phyloP scores from a whole-genome alignment of 37 sponge, comb jelly and placozoan genomes.

The Aphrocallistes beatrix region DNA sequence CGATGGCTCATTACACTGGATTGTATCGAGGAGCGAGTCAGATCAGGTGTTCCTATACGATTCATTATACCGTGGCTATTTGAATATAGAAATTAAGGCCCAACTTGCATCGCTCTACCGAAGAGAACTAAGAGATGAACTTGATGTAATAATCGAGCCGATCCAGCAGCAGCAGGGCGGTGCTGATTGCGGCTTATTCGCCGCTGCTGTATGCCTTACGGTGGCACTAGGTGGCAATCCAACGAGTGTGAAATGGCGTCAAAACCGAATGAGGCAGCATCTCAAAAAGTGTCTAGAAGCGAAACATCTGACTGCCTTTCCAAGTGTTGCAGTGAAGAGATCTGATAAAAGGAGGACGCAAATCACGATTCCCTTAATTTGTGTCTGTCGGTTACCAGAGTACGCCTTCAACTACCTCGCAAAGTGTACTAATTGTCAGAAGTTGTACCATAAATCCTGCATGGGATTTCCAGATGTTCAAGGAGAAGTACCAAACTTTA shows the following conservation, averaged over 20 bases:
- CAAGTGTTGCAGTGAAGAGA: not conserved
- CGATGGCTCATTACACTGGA: not conserved
- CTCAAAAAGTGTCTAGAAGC: not conserved
- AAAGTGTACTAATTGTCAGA: not conserved
- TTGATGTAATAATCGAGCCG: not conserved
- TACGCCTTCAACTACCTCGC: not conserved
- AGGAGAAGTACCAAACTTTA: not conserved
- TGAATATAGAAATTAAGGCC: not conserved
- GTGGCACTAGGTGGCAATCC: not conserved
- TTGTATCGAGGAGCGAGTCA: not conserved
- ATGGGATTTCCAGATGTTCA: not conserved
- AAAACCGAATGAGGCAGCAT: not conserved
- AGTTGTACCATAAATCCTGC: not conserved
- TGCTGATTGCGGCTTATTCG: not conserved
- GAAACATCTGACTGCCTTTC: not conserved
- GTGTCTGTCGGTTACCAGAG: slow-evolving; percentile 11
- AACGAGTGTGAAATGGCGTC: not conserved
- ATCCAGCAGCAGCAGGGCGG: slow-evolving; percentile 16
- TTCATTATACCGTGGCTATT: not conserved
- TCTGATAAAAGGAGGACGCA: not conserved
- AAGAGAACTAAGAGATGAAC: not conserved
- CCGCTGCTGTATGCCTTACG: not conserved
- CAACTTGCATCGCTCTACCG: not conserved
- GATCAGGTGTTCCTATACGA: not conserved
- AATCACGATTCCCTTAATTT: slow-evolving; percentile 10